These are phyloP conservation scores for Calcarius lapponicus DNA, from an alignment of 2,797 vertebrate genomes.

Conservation along the genomic window DNA sequence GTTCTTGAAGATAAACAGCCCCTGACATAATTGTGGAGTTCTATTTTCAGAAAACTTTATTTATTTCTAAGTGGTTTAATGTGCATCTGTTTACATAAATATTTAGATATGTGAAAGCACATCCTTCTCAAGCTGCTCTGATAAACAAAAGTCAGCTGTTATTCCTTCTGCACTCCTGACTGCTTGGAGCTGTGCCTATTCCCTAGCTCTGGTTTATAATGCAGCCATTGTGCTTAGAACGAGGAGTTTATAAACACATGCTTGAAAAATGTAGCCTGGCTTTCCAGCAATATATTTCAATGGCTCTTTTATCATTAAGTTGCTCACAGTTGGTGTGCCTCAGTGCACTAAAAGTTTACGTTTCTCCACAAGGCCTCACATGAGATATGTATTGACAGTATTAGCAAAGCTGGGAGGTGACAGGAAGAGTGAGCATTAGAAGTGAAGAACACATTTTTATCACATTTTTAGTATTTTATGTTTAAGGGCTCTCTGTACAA, in stretches of 20 bases:
- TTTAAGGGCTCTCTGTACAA: neutral
- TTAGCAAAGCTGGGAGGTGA: neutral
- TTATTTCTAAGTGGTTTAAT: slow-evolving; percentile 68
- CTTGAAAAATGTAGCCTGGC: slow-evolving; percentile 24
- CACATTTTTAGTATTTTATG: neutral
- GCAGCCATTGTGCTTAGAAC: slow-evolving; percentile 55
- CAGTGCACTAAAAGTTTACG: neutral
- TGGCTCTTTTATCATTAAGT: slow-evolving; percentile 39
- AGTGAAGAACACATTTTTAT: neutral
- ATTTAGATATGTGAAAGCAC: slow-evolving; percentile 62
- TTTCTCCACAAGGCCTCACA: neutral
- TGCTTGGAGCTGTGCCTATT: slow-evolving; percentile 28
- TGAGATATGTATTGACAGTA: neutral
- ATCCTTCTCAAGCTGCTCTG: slow-evolving; percentile 53
- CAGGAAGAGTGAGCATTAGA: neutral
- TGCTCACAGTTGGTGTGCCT: neutral
- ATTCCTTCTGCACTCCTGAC: slow-evolving; percentile 31
- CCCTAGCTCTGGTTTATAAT: slow-evolving; percentile 30
- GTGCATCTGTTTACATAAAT: slow-evolving; percentile 70
- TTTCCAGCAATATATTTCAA: slow-evolving; percentile 59
- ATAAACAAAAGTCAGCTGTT: slow-evolving; percentile 68
- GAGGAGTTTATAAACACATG: slow-evolving; percentile 63
- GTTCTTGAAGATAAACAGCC: slow-evolving; percentile 60
- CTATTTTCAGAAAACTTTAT: slow-evolving; percentile 69
- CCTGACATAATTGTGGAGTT: slow-evolving; percentile 59